Percentiles rank a stretch among this genome's conserved stretches.
These are phyloP conservation scores for Sarotherodon lohbergeri DNA, from an alignment of 2,113 vertebrate species.

Conservation along the genomic window DNA sequence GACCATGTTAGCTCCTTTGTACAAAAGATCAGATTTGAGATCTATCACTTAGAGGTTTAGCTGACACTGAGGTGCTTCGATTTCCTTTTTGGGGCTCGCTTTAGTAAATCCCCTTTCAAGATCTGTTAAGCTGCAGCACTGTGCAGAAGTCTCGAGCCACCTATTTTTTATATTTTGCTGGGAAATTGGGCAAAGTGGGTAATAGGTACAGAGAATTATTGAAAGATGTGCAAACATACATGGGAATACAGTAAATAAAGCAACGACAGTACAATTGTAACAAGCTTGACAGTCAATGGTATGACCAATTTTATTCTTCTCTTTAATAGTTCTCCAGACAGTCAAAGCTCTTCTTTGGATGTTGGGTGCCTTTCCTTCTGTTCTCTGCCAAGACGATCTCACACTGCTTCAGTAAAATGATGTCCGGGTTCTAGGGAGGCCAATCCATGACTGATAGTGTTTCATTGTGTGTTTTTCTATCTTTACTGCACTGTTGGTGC, in stretches of 20 bases:
- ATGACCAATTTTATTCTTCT: not conserved
- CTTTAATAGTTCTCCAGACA: not conserved
- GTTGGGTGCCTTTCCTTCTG: not conserved
- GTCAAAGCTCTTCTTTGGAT: not conserved
- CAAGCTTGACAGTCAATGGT: not conserved
- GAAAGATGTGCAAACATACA: not conserved
- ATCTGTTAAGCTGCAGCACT: not conserved
- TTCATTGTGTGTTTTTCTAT: not conserved
- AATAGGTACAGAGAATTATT: not conserved
- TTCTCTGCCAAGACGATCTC: not conserved
- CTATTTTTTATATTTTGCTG: not conserved
- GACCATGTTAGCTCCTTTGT: not conserved
- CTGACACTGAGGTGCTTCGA: not conserved
- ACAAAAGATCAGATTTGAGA: not conserved
- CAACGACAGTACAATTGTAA: not conserved
- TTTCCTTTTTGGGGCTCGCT: not conserved
- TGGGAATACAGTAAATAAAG: not conserved
- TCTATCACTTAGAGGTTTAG: not conserved
- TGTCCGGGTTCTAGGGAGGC: not conserved
- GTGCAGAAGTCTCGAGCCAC: not conserved
- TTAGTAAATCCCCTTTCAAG: not conserved
- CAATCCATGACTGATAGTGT: not conserved
- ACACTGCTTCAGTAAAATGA: not conserved
- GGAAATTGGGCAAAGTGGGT: not conserved
- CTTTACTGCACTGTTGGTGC: not conserved